phyloP scores from a whole-genome alignment of 53 echinoderm and acorn worm genomes.

The Henricia sp. region DNA sequence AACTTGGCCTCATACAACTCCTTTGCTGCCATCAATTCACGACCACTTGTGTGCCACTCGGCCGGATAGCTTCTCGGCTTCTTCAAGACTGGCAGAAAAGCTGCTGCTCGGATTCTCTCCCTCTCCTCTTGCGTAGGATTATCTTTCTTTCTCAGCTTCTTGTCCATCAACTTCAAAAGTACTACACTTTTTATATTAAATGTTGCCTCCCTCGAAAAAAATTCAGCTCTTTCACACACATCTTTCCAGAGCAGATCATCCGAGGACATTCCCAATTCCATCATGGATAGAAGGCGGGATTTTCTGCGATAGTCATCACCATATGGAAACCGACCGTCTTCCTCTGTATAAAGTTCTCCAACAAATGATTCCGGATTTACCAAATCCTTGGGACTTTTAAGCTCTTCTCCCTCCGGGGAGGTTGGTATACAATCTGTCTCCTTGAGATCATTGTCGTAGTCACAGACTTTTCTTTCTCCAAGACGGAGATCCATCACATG shows the following conservation, averaged over 20 bases:
- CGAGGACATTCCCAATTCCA: slow-evolving; percentile 55
- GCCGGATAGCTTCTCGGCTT: slow-evolving; percentile 45
- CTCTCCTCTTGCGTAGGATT: not conserved
- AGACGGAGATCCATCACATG: slow-evolving; percentile 50
- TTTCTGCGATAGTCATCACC: slow-evolving; percentile 22
- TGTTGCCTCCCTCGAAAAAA: not conserved
- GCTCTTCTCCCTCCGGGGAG: slow-evolving; percentile 40
- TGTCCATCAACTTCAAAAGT: slow-evolving; percentile 17
- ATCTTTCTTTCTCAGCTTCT: not conserved
- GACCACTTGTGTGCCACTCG: slow-evolving; percentile 12
- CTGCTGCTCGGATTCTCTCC: not conserved
- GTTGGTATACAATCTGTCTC: slow-evolving; percentile 28
- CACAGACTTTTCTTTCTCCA: not conserved
- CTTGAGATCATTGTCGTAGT: slow-evolving; percentile 20
- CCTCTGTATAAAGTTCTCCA: slow-evolving; percentile 44
- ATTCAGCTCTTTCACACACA: slow-evolving; percentile 49
- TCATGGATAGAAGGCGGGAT: slow-evolving; percentile 48
- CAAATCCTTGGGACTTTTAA: slow-evolving; percentile 5
- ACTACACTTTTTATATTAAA: not conserved
- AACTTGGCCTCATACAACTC: not conserved
- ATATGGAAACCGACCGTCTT: slow-evolving; percentile 50
- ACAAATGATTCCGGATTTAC: slow-evolving; percentile 31
- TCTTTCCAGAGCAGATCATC: slow-evolving; percentile 48
- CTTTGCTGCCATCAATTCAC: slow-evolving; percentile 16
- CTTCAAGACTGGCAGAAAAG: slow-evolving; percentile 51